Conservation (phyloP, 2,888 invertebrate species). For the Ernsta delagoae region DNA sequence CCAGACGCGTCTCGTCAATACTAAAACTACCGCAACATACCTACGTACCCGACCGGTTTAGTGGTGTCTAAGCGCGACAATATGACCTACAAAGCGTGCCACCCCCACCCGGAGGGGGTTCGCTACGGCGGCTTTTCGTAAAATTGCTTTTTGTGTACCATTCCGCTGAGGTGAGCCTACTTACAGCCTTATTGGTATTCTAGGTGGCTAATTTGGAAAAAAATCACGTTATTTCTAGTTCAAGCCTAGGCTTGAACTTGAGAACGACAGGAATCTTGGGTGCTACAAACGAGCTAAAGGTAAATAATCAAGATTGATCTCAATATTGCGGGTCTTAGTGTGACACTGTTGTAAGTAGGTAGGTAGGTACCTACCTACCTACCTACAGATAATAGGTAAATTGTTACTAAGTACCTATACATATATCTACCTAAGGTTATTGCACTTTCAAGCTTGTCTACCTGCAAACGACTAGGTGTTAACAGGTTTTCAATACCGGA, state of each 20-base stretch:
- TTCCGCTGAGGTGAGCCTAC: conserved; percentile 7
- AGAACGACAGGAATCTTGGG: no score
- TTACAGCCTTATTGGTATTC: background rate
- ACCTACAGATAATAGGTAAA: background rate
- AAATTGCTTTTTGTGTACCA: conserved; percentile 8
- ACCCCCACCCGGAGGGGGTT: background rate
- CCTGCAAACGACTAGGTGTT: background rate
- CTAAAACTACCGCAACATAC: background rate
- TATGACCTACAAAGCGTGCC: conserved; percentile 3
- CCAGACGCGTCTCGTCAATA: background rate
- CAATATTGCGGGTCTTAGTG: no score
- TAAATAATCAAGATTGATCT: no score
- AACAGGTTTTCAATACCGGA: conserved; percentile 20
- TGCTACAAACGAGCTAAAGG: no score
- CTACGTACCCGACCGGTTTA: no score
- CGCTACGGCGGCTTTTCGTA: background rate
- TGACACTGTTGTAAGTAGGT: no score
- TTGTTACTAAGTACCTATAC: background rate
- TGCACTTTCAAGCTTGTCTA: background rate
- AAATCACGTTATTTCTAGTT: no score
- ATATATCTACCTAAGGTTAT: background rate
- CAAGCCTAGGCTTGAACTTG: no score
- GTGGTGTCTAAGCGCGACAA: no score
- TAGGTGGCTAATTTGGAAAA: background rate
- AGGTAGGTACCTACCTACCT: no score